Evolutionary conservation across 2,888 invertebrate species (phyloP), one percentile per base, ranked within the genome.

Genomic region (Drosophila melanosoma): DNA sequence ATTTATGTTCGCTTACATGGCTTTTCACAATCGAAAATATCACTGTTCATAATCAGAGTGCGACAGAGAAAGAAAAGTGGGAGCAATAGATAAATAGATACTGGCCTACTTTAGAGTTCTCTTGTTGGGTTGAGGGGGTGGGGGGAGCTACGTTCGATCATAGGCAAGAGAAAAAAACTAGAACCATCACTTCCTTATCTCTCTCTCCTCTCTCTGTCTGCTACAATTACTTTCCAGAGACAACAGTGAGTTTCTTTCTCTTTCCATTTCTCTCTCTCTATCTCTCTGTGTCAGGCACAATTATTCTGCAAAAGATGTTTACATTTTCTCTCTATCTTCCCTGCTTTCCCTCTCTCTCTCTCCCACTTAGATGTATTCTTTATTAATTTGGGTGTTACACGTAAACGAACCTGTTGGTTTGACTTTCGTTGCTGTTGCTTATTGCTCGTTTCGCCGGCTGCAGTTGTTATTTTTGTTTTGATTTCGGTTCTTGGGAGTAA

Each of bases 61-160:
- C 52, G 64, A 51, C 56, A 60, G 45, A 15, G 23, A 29, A 49
- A 3, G 26, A 29, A 56, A 15, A 64, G 36, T 69, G 45, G 54
- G 61, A 60, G 54, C 60, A 33, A 36, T 56, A 79, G 62, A 70
- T 66, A 70, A 74, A 61, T 45, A 63, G 49, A 76, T 51, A 65
- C 52, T 79, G 79, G 57, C 77, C 79, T 69, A 81, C 73, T 73
- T 79, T 68, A 23, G 12, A 40, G 45, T 54, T 77, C 33, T 42
- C 38, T 36, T 42, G 60, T 57, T 48, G 40, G 48, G 29, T 5
- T 5, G 29, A 6, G 29, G 29, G 26, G 29, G 29, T 5, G 29
- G 29, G 26, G 40, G 36, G 40, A 26, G 58, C 69, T 62, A 58
- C 61, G 52, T 38, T 51, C 45, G 48, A 76, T 61, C 54, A 67